Conservation (phyloP, 2,888 invertebrate species). For the Leptinotarsa juncta region DNA sequence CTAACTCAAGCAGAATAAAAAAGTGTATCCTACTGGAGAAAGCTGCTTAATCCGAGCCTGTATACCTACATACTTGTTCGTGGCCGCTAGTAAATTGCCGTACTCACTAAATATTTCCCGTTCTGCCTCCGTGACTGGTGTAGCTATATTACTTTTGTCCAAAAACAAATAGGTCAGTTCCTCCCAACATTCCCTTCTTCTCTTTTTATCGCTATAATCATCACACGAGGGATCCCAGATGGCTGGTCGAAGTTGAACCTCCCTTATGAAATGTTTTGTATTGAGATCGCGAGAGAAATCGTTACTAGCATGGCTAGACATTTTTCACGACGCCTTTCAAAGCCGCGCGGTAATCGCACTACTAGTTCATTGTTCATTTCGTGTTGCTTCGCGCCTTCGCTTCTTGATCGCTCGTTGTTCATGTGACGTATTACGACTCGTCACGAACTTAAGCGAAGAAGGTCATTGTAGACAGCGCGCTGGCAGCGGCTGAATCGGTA, state of each 20-base stretch:
- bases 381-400: conserved; percentile 9
- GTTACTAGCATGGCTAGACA: not conserved
- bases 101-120: conserved; percentile 20
- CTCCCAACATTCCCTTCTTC: conserved; percentile 20
- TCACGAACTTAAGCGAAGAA: not conserved
- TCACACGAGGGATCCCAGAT: conserved; percentile 20
- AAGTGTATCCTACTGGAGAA: too few relatives aligned
- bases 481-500: too few relatives aligned
- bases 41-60: not conserved
- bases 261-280: conserved; percentile 13
- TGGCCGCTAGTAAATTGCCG: not conserved
- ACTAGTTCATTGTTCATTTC: too few relatives aligned
- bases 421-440: not conserved
- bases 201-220: conserved; percentile 21
- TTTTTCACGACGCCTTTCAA: not conserved
- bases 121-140: conserved; percentile 13
- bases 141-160: not conserved
- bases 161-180: conserved; percentile 20
- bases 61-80: not conserved
- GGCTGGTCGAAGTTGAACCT: conserved; percentile 20
- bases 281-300: conserved; percentile 12
- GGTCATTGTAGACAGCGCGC: too few relatives aligned
- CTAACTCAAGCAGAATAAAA: too few relatives aligned
- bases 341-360: conserved; percentile 16
- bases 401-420: conserved; percentile 9